A percentile compares a stretch with the other conserved stretches of the same genome.
These are phyloP conservation scores for Congeria kusceri DNA, from an alignment of 2,888 invertebrate genomes.

Conservation along the genomic window DNA sequence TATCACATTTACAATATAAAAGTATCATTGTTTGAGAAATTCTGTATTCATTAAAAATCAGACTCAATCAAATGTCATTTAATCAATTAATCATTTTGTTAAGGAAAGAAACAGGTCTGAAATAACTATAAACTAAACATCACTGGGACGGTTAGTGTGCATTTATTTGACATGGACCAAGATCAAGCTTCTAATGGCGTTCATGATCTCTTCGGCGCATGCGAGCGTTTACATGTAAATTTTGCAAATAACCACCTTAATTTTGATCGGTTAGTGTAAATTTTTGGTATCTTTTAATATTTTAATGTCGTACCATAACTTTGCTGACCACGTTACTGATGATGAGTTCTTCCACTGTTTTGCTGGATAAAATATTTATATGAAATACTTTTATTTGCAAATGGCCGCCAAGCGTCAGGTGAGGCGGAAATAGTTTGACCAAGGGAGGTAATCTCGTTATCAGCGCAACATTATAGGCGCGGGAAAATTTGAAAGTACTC, in stretches of 20 bases:
- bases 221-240: slow-evolving; percentile 16
- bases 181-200: slow-evolving; percentile 59
- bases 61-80: too few relatives aligned
- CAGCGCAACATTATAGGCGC: slow-evolving; percentile 11
- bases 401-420: slow-evolving; percentile 67
- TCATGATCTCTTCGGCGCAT: slow-evolving; percentile 66
- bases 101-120: neutral
- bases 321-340: too few relatives aligned
- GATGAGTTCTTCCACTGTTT: too few relatives aligned
- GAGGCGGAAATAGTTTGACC: slow-evolving; percentile 42
- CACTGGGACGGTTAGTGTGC: slow-evolving; percentile 40
- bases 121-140: neutral
- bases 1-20: too few relatives aligned
- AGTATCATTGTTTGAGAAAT: too few relatives aligned
- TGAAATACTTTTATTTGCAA: slow-evolving; percentile 29
- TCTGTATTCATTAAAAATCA: too few relatives aligned
- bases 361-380: too few relatives aligned
- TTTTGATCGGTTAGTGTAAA: too few relatives aligned
- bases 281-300: too few relatives aligned
- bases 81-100: too few relatives aligned
- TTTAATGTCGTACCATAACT: too few relatives aligned
- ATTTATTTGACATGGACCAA: slow-evolving; percentile 58
- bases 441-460: slow-evolving; percentile 24
- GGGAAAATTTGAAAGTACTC: slow-evolving; percentile 39
- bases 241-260: too few relatives aligned